Percentiles rank a stretch among this genome's conserved stretches.
Conservation (phyloP, 2,113 vertebrate species). For the Myotis brandtii region DNA sequence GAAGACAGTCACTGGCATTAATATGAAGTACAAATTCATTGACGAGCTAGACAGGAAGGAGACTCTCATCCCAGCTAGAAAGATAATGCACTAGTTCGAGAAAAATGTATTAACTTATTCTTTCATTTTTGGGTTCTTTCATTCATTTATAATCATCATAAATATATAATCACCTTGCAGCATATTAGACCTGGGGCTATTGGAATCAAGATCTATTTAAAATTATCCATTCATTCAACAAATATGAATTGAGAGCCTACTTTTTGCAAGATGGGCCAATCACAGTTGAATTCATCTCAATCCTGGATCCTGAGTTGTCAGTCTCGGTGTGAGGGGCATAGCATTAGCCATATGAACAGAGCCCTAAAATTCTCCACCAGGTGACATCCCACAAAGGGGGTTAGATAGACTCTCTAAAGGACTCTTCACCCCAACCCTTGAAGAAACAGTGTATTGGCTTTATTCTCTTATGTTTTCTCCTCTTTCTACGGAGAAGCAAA, state of each 20-base stretch:
- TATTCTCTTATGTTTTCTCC: background rate
- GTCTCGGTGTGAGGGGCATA: background rate
- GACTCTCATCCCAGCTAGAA: background rate
- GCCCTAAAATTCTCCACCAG: background rate
- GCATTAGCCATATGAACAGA: background rate
- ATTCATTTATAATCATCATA: background rate
- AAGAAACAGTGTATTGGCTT: background rate
- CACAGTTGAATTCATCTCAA: background rate
- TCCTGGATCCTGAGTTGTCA: background rate
- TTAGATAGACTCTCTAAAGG: background rate
- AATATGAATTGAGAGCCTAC: background rate
- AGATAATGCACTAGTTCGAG: background rate
- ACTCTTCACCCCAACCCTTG: background rate
- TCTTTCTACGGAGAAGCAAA: background rate
- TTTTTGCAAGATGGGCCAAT: background rate
- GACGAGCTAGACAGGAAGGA: background rate
- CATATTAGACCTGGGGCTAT: background rate
- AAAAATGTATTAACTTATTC: background rate
- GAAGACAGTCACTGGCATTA: background rate
- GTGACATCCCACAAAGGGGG: background rate
- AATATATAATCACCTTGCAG: background rate
- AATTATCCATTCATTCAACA: background rate
- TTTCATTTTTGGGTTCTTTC: background rate
- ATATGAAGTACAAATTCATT: background rate
- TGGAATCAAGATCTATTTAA: slow-evolving; percentile 6